Percentiles rank a stretch among this genome's conserved stretches.
phyloP scores from a whole-genome alignment of 2,888 invertebrate genomes.

The Darwinula stevensoni region DNA sequence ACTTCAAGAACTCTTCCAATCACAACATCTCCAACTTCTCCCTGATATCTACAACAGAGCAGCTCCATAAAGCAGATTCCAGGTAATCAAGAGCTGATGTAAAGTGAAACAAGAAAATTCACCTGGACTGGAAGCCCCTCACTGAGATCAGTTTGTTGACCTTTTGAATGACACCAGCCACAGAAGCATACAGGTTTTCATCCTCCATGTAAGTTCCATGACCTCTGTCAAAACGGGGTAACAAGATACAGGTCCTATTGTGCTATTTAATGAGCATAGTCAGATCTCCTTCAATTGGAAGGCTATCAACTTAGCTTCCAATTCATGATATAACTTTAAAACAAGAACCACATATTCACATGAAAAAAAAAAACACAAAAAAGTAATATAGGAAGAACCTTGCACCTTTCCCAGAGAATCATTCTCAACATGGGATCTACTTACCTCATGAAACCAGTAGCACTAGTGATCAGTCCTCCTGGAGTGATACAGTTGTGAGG shows the following conservation, averaged over 20 bases:
- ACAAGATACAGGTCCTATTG: too few species aligned
- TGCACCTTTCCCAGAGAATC: too few species aligned
- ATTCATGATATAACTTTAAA: conserved; percentile 3
- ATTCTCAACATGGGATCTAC: too few species aligned
- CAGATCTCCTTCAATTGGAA: too few species aligned
- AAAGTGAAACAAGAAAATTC: conserved; percentile 26
- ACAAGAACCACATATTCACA: too few species aligned
- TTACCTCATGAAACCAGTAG: conserved; percentile 56
- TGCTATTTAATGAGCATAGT: too few species aligned
- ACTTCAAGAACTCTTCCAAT: conserved; percentile 82
- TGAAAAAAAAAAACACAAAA: too few species aligned
- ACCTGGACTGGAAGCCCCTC: conserved; percentile 62
- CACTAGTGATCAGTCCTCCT: conserved; percentile 54
- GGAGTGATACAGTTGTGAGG: too few species aligned
- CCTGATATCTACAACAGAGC: conserved; percentile 17
- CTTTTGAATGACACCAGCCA: conserved; percentile 74
- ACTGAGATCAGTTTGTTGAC: conserved; percentile 84
- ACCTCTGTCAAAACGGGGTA: conserved; percentile 37
- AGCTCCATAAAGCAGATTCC: conserved; percentile 6
- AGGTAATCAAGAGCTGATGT: too few species aligned
- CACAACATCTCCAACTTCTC: conserved; percentile 84
- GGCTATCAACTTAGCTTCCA: neutral
- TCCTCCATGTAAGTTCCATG: conserved; percentile 76
- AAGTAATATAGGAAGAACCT: too few species aligned
- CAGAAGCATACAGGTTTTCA: conserved; percentile 51